Conservation (phyloP, 2,888 invertebrate species). For the Mellilla xanthometata region DNA sequence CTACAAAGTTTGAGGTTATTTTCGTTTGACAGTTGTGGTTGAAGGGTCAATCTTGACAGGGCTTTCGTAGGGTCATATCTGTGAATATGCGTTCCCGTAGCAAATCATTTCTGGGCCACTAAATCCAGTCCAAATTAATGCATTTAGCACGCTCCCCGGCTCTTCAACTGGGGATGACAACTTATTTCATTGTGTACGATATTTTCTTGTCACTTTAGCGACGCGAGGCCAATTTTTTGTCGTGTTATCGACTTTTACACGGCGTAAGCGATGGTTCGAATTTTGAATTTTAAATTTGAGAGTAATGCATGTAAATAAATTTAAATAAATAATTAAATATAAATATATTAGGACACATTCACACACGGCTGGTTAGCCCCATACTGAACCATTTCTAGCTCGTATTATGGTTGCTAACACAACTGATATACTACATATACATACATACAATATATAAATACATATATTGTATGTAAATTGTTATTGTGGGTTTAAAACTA, state of each 20-base stretch:
- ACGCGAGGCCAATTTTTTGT: constrained; percentile 39
- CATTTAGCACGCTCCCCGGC: constrained; percentile 80
- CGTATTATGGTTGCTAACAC: too few species aligned
- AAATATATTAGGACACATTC: too few species aligned
- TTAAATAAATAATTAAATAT: too few species aligned
- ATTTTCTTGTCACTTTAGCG: constrained; percentile 77
- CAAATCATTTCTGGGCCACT: constrained; percentile 83
- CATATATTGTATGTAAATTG: too few species aligned
- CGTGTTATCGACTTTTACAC: constrained; percentile 25
- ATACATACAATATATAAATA: too few species aligned
- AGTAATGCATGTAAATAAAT: not conserved
- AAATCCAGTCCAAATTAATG: constrained; percentile 82
- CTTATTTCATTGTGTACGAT: constrained; percentile 79
- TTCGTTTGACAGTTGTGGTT: constrained; percentile 53
- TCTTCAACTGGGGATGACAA: constrained; percentile 77
- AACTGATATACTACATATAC: too few species aligned
- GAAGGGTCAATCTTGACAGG: constrained; percentile 56
- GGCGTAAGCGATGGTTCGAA: constrained; percentile 13
- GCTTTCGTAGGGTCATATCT: constrained; percentile 69
- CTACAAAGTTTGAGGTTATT: constrained; percentile 45
- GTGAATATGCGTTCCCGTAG: constrained; percentile 78
- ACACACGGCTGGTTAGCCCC: too few species aligned
- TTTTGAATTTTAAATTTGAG: not conserved
- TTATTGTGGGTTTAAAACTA: too few species aligned
- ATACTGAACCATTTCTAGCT: too few species aligned